phyloP scores from a whole-genome alignment of 2,888 invertebrate genomes.

The Papilio protenor region DNA sequence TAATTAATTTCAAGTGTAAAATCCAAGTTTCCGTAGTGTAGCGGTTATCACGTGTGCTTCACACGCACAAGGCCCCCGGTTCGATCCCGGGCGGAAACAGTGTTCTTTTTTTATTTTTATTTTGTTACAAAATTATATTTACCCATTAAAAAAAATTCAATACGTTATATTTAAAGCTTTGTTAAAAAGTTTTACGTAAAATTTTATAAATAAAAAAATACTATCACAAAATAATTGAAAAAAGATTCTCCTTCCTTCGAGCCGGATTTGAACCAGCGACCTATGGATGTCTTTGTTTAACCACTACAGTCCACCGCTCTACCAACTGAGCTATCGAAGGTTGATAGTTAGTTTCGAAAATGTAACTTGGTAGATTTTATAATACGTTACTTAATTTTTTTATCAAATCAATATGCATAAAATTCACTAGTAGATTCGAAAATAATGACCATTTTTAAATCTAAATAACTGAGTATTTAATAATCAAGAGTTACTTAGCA shows the following conservation, averaged over 20 bases:
- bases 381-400: background rate
- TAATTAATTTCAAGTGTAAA: background rate
- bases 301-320: conserved; percentile 77
- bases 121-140: background rate
- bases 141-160: background rate
- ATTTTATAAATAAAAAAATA: background rate
- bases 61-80: conserved; percentile 90
- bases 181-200: background rate
- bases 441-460: background rate
- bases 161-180: background rate
- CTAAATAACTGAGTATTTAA: background rate
- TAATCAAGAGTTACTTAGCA: background rate
- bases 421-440: background rate
- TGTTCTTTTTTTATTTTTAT: background rate
- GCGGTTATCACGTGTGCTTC: conserved; percentile 92
- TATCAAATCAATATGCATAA: background rate
- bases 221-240: conserved; percentile 40
- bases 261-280: conserved; percentile 84
- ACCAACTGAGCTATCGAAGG: conserved; percentile 80
- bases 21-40: conserved; percentile 87
- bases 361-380: background rate
- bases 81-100: conserved; percentile 88
- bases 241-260: conserved; percentile 67
- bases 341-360: background rate
- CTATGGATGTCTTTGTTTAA: conserved; percentile 73